Conservation (phyloP, 1,140 invertebrate species). For the Orussus abietinus region DNA sequence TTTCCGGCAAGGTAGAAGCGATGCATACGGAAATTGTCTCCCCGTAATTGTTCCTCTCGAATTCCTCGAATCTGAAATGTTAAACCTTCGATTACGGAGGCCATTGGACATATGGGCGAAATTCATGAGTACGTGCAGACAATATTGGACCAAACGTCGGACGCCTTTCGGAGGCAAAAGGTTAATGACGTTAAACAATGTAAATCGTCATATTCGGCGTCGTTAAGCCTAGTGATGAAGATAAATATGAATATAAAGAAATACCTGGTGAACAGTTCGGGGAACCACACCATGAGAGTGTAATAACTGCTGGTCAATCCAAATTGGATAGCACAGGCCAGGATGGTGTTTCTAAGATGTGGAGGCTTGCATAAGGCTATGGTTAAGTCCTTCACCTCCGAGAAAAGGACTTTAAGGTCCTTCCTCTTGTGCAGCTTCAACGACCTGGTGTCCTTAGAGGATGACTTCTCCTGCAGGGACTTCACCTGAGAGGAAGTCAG, state of each 20-base stretch:
- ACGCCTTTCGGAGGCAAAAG: too few relatives aligned
- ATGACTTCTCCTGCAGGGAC: slow-evolving; percentile 63
- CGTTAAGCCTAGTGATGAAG: too few relatives aligned
- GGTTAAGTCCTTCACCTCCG: slow-evolving; percentile 65
- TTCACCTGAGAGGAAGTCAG: slow-evolving; percentile 52
- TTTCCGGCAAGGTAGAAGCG: slow-evolving; percentile 56
- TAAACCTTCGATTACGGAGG: too few relatives aligned
- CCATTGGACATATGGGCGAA: too few relatives aligned
- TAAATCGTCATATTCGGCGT: too few relatives aligned
- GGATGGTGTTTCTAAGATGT: slow-evolving; percentile 66
- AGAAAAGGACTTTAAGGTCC: slow-evolving; percentile 61
- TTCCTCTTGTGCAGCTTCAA: slow-evolving; percentile 60
- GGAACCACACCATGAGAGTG: slow-evolving; percentile 81
- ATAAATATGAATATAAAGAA: too few relatives aligned
- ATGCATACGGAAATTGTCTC: slow-evolving; percentile 67
- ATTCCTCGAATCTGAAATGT: slow-evolving; percentile 69
- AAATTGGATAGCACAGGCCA: slow-evolving; percentile 71
- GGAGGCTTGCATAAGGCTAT: slow-evolving; percentile 65
- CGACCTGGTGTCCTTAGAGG: slow-evolving; percentile 51
- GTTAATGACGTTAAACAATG: too few relatives aligned
- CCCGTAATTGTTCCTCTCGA: slow-evolving; percentile 60
- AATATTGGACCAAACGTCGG: too few relatives aligned
- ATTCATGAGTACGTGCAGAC: too few relatives aligned
- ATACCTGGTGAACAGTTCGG: slow-evolving; percentile 65
- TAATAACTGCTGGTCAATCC: slow-evolving; percentile 76